Evolutionary conservation across 2,113 vertebrate genomes (phyloP).

Genomic region (Rhabdomys dilectus): DNA sequence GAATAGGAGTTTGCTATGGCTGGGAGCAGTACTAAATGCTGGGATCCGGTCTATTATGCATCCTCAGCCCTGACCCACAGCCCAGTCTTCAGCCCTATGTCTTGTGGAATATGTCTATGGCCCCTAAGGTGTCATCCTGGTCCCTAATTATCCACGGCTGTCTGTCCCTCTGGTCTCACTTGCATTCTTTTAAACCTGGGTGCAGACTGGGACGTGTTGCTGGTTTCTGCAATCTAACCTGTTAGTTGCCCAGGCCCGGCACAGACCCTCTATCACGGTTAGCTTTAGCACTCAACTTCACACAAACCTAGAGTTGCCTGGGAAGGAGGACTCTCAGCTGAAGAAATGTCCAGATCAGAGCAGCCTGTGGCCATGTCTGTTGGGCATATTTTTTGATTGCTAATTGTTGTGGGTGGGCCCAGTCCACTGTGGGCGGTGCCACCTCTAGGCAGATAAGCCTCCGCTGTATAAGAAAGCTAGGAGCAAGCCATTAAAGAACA

Average conservation of each 20-base stretch:
- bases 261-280: neutral
- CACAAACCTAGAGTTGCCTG: neutral
- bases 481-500: neutral
- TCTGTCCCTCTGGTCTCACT: too few species aligned
- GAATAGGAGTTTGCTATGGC: neutral
- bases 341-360: neutral
- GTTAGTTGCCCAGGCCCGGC: neutral
- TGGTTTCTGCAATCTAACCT: neutral
- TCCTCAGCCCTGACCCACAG: neutral
- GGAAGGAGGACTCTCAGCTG: neutral
- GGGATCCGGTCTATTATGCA: too few species aligned
- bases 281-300: neutral
- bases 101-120: neutral
- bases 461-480: neutral
- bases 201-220: accelerated
- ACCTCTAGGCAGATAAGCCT: neutral
- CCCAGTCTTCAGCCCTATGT: accelerated
- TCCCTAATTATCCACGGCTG: accelerated
- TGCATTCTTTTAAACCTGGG: neutral
- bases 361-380: neutral
- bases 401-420: too few species aligned
- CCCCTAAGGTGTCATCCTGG: neutral
- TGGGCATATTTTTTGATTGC: neutral
- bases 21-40: neutral
- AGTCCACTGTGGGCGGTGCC: neutral